These are phyloP conservation scores for Pelobates fuscus DNA, from an alignment of 2,113 vertebrate species.

Conservation along the genomic window DNA sequence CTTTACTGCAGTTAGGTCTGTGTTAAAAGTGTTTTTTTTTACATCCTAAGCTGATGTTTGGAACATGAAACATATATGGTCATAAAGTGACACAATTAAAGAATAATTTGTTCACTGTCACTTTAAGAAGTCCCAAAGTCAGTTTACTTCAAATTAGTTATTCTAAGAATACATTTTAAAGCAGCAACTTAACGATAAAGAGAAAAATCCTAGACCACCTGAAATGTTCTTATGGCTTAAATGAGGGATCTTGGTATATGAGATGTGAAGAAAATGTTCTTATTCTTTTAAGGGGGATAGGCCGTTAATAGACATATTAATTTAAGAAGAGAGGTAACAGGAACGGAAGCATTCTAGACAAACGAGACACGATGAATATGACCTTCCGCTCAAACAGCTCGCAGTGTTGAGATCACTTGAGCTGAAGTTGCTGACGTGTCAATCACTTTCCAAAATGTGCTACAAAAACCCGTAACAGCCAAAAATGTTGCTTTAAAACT, in stretches of 20 bases:
- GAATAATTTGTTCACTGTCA: no score
- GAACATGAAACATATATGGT: no score
- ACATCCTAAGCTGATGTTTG: no score
- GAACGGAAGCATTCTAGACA: background rate
- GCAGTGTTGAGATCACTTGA: background rate
- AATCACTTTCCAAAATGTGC: background rate
- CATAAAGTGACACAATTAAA: no score
- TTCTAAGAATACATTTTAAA: background rate
- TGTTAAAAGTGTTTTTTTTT: no score
- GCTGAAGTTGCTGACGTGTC: background rate
- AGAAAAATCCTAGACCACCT: background rate
- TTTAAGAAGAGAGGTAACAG: conserved; percentile 1
- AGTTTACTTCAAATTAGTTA: background rate
- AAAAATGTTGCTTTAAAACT: background rate
- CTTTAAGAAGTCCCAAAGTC: no score
- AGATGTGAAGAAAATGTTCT: background rate
- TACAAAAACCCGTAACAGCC: background rate
- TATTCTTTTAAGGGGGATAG: background rate
- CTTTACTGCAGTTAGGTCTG: no score
- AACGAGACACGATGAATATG: background rate
- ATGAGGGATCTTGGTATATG: background rate
- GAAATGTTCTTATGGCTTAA: background rate
- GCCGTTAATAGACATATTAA: background rate
- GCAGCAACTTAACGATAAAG: background rate
- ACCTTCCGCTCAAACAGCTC: background rate